A percentile compares a stretch with the other conserved stretches of the same genome.
These are phyloP conservation scores for Cladorhizidae sp. DNA, from an alignment of 37 sponge, comb jelly and placozoan genomes.

Conservation along the genomic window DNA sequence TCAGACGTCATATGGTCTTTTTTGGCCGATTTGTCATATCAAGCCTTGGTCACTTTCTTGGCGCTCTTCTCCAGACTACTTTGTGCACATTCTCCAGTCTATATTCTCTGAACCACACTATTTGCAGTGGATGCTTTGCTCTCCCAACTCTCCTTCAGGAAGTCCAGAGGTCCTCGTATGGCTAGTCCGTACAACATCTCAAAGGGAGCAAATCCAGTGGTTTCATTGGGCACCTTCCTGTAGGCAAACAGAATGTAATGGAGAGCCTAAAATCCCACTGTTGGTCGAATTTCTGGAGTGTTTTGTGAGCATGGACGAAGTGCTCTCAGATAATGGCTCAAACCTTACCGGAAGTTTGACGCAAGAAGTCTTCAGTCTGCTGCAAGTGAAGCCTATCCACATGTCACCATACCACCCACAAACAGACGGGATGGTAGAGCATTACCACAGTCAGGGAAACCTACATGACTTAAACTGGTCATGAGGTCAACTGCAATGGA, in stretches of 20 bases:
- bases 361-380: not conserved
- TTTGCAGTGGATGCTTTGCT: no score
- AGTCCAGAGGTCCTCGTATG: not conserved
- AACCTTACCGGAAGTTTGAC: not conserved
- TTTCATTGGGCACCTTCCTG: not conserved
- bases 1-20: no score
- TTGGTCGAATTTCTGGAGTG: not conserved
- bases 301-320: no score
- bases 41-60: not conserved
- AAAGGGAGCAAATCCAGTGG: constrained; percentile 11
- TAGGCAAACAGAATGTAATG: not conserved
- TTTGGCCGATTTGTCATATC: not conserved
- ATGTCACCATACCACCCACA: no score
- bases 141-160: no score
- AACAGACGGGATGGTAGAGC: no score
- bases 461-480: not conserved
- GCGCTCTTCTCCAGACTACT: not conserved
- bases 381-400: no score
- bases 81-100: not conserved
- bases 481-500: not conserved
- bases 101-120: not conserved
- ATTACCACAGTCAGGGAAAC: not conserved
- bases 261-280: not conserved
- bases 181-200: constrained; percentile 1
- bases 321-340: no score